Evolutionary conservation across 64 coral and sea anemone genomes (phyloP), one percentile per base, ranked within the genome.

Genomic region (Catalaphyllia jardinei): DNA sequence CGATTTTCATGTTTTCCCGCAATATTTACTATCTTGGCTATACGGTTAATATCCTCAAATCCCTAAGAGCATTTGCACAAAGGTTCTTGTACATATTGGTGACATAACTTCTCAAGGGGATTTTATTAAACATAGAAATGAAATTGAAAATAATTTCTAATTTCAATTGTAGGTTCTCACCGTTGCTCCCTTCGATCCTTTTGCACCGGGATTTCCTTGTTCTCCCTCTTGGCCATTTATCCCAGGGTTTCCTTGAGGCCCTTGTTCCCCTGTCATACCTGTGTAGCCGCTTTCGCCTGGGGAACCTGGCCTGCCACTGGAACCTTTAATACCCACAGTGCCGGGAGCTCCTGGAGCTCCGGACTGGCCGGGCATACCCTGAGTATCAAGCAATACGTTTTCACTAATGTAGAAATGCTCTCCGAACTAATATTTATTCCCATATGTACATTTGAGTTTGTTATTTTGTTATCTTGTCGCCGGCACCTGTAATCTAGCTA

Each of bases 271-370:
- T 2, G 60, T 83, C 29, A 29, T 55, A 7, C 79, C 79, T 64
- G 60, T n/a, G 8, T 83, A 83, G 18, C 79, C 79, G 33, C 10
- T 19, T 6, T 42, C 60, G 4, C 79, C 79, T 20, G 7, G 15
- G 18, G 79, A 19, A 1, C 79, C 79, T 27, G 79, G 16, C 24
- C 60, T 60, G 18, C 79, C 79, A 20, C 29, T 38, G 24, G 30
- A 64, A 31, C 79, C 79, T 65, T 83, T 83, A 19, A 8, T 14
- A 24, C 79, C 79, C 10, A 29, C 60, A 65, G 18, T 24, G 8
- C 79, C 79, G 0, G 79, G 79, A 1, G 29, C 60, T 7, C 79
- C 79, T 19, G 79, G 79, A 38, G 79, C 67, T 13, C 79, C 79
- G 10, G 16, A 11, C 8, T n/a, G 79, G 14, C 79, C 79, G 19